Base-by-base conservation (phyloP, 2,113 vertebrate genomes). In the Platycercus adscitus region DNA sequence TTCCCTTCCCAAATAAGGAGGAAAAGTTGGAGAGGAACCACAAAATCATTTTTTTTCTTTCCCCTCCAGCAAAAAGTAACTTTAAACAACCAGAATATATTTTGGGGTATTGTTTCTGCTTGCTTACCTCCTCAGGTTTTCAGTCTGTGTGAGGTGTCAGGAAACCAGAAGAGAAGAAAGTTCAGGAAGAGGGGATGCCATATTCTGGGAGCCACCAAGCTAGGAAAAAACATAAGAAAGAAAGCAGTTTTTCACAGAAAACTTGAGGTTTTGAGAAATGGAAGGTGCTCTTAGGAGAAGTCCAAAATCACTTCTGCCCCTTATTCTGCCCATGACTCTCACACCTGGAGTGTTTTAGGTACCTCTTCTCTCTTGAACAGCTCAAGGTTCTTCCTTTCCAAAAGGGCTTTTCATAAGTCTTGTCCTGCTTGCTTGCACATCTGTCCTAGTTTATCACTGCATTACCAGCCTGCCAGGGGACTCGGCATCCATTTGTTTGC, bases 1-100 rank as follows among this genome's bases (percentile, higher is more conserved):
- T 88, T 93, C 63, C 31, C 49, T 87, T 95, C 68, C 72, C 80
- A 96, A 90, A 96, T 69, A 86, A 88, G 68, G 69, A 93, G 49
- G 39, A 91, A 84, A 86, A 52, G 10, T 26, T 77, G 21, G 19
- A 13, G 21, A 16, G 28, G 50, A 78, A 68, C 43, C 21, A 90
- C 25, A 71, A 85, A 77, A 81, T 56, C 55, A 44, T 20, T 26
- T 49, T 85, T 23, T 43, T 73, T 29, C 9, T 11, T 75, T 55
- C 76, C 4, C 5, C 13, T 89, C 21, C 33, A 95, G 47, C 29
- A 96, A 81, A 91, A 84, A n/a, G 29, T 50, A 81, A 89, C 23
- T 89, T 92, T 16, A 84, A 92, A 84, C 24, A 81, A 70, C 41
- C 17, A 58, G 63, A 90, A 78, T 53, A 1, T 66, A 23, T 58